Conservation (phyloP, 2,113 vertebrate species). For the Tauraco erythrolophus region DNA sequence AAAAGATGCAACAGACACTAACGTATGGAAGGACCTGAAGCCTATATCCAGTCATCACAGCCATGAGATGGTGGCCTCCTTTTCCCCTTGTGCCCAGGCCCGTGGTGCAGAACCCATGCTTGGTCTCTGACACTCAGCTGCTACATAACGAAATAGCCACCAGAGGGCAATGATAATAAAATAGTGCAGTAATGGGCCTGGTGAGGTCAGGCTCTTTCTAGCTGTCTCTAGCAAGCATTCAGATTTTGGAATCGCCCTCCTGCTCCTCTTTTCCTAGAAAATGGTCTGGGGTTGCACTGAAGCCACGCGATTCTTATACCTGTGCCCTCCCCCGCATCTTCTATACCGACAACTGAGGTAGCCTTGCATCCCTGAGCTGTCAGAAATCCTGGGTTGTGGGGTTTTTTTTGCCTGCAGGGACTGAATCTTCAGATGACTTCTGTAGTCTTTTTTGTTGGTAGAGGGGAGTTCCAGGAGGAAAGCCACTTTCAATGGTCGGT, state of each 20-base stretch:
- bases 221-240: not conserved
- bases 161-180: constrained; percentile 8
- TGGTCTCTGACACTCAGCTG: not conserved
- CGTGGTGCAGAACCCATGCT: not conserved
- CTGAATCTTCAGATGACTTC: not conserved
- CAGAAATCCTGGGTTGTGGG: not conserved
- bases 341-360: not conserved
- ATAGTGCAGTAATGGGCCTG: not conserved
- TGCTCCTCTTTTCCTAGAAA: not conserved
- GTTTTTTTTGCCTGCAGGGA: not conserved
- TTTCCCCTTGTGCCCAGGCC: not conserved
- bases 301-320: not conserved
- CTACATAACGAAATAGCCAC: not conserved
- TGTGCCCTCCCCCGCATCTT: not conserved
- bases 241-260: not conserved
- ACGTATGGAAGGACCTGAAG: no score
- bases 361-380: not conserved
- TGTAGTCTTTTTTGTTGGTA: not conserved
- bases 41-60: not conserved
- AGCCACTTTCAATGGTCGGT: not conserved
- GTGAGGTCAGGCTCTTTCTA: not conserved
- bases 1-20: not conserved
- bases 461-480: not conserved
- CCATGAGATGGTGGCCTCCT: not conserved
- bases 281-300: not conserved